Conservation (phyloP, 1,140 invertebrate species). For the Mycetomoellerius zeteki region DNA sequence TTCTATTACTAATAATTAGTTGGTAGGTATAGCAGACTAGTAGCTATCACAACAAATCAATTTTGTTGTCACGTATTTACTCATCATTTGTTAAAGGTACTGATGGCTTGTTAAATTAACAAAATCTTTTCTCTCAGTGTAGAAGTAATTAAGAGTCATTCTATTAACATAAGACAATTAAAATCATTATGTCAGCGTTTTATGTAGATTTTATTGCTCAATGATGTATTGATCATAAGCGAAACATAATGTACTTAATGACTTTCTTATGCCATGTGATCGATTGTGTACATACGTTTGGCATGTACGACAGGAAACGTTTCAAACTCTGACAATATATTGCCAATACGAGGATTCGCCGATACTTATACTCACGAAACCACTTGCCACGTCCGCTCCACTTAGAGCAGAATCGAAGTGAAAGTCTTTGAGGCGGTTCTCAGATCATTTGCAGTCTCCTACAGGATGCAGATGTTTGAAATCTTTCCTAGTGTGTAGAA, state of each 20-base stretch:
- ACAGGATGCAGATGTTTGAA: slow-evolving; percentile 76
- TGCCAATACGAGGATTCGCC: slow-evolving; percentile 64
- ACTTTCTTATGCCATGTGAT: slow-evolving; percentile 1
- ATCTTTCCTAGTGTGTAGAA: slow-evolving; percentile 66
- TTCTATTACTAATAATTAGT: no score
- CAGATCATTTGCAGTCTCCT: slow-evolving; percentile 75
- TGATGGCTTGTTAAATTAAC: no score
- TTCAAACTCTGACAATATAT: slow-evolving; percentile 11
- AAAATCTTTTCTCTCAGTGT: no score
- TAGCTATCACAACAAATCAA: no score
- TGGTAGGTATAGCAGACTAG: no score
- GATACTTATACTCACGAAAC: slow-evolving; percentile 66
- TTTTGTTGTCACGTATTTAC: no score
- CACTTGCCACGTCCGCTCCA: slow-evolving; percentile 78
- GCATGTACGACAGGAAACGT: slow-evolving; percentile 30
- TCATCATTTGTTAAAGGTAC: no score
- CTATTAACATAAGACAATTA: neutral
- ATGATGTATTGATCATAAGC: neutral
- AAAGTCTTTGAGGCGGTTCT: slow-evolving; percentile 76
- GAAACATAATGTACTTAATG: neutral
- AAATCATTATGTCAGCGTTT: neutral
- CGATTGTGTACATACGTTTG: slow-evolving; percentile 22
- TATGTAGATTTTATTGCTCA: neutral
- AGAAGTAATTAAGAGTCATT: neutral
- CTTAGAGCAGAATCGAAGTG: slow-evolving; percentile 77